Percentiles rank a stretch among this genome's conserved stretches.
phyloP scores from a whole-genome alignment of 2,113 vertebrate genomes.

The Heloderma charlesbogerti region DNA sequence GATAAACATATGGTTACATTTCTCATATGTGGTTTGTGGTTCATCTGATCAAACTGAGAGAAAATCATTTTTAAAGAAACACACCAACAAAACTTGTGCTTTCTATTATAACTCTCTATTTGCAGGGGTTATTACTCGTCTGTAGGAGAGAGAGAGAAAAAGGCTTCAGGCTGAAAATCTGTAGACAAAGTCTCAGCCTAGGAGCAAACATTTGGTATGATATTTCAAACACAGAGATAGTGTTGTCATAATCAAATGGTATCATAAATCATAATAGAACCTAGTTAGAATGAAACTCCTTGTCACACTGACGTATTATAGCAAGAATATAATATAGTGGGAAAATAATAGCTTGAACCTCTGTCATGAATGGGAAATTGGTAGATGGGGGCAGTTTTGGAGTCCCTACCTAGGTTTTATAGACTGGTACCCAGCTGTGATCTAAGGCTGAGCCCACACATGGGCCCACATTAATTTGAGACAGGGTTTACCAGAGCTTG shows the following conservation, averaged over 20 bases:
- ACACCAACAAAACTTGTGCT: not conserved
- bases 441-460: not conserved
- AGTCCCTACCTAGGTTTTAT: not conserved
- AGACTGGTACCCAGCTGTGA: not conserved
- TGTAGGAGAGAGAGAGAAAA: constrained; percentile 33
- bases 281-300: constrained; percentile 38
- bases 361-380: constrained; percentile 19
- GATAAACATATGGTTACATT: constrained; percentile 49
- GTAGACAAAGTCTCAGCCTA: constrained; percentile 41
- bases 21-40: constrained; percentile 50
- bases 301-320: constrained; percentile 41
- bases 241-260: constrained; percentile 41
- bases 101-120: constrained; percentile 26
- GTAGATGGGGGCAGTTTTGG: not conserved
- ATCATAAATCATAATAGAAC: constrained; percentile 47
- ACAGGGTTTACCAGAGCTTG: not conserved
- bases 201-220: constrained; percentile 33
- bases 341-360: constrained; percentile 27
- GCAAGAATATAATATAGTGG: constrained; percentile 33
- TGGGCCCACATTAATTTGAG: not conserved
- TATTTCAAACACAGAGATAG: constrained; percentile 50
- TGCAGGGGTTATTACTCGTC: constrained; percentile 44
- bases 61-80: constrained; percentile 12
- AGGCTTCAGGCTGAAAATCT: constrained; percentile 44
- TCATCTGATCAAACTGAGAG: constrained; percentile 52